Base-by-base conservation (phyloP, 2,888 invertebrate species). In the Spodoptera picta region DNA sequence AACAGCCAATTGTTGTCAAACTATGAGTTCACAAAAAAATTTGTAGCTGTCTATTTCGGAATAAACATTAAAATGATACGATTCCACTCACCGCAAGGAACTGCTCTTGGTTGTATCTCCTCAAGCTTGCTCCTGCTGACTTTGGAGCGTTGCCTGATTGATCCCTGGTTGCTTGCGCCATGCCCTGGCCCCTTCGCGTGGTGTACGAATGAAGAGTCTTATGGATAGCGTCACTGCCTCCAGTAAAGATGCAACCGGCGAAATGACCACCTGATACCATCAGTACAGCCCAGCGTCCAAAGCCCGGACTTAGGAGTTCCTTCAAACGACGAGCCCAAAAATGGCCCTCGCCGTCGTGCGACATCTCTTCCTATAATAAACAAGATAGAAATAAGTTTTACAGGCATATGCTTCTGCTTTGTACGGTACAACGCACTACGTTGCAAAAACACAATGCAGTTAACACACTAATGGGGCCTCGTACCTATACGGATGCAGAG, bases 201-300 rank as follows among this genome's bases (percentile, higher is more conserved):
- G 97, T 97, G 84, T 98, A 98, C 53, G 97, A 96, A 86, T 98
- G 98, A 80, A 97, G 96, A 0, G 98, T 98, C 91, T 98, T 98
- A 83, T 98, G 98, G 1, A 92, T 76, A 88, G 93, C 81, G 95
- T 90, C 60, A 91, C 92, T 82, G 90, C 94, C 66, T 82, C 92
- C 93, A 3, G 88, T 82, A 69, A 94, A 93, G 43, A 94, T 86
- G 9, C 90, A 92, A 2, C 92, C 93, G 0, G 93, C 93, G 56
- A 93, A 93, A 58, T 92, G 92, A 0, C 98, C 98, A 4, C 98
- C 98, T 0, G 97, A 97, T 43, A 98, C 93, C 97, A 98, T 97
- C 54, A 98, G 88, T 7, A 98, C 93, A 0, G 97, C 96, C 97
- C 97, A 98, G 9, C 93, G 87, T 49, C 89, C 92, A 41, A 87